These are phyloP conservation scores for Andrena haemorrhoa DNA, from an alignment of 2,888 invertebrate species.

Conservation along the genomic window DNA sequence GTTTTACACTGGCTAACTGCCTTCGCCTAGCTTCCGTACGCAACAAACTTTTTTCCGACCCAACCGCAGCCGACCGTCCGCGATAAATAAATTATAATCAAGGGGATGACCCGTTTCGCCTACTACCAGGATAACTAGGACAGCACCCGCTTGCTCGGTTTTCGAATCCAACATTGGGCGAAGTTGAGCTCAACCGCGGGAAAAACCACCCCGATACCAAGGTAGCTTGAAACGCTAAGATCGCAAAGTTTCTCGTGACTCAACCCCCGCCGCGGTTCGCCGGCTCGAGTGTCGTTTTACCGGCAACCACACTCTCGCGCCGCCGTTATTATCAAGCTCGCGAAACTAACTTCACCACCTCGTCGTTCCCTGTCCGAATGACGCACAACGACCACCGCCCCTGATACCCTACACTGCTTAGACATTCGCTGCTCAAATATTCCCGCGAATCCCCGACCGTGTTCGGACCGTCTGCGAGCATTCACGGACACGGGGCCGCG, in stretches of 20 bases:
- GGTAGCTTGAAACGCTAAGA: not conserved
- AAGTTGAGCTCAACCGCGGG: not conserved
- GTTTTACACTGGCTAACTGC: constrained; percentile 46
- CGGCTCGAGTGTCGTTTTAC: constrained; percentile 18
- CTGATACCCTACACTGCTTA: constrained; percentile 73
- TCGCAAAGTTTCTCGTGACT: not conserved
- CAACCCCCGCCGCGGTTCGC: no score
- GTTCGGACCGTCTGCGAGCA: constrained; percentile 55
- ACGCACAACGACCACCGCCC: constrained; percentile 28
- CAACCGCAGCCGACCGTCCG: constrained; percentile 27
- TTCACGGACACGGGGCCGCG: constrained; percentile 31
- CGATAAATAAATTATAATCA: constrained; percentile 39
- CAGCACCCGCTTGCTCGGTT: not conserved
- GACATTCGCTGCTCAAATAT: constrained; percentile 78
- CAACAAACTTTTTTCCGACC: constrained; percentile 39
- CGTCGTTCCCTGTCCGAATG: constrained; percentile 52
- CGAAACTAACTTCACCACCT: constrained; percentile 55
- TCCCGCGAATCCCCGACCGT: constrained; percentile 63
- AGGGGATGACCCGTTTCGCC: not conserved
- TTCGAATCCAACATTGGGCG: not conserved
- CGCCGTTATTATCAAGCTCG: constrained; percentile 52
- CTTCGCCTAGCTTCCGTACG: constrained; percentile 30
- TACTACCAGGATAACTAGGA: no score
- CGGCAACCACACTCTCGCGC: not conserved
- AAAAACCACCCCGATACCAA: not conserved